Evolutionary conservation across 2,797 vertebrate species (phyloP).

Genomic region (Hemitrygon akajei): DNA sequence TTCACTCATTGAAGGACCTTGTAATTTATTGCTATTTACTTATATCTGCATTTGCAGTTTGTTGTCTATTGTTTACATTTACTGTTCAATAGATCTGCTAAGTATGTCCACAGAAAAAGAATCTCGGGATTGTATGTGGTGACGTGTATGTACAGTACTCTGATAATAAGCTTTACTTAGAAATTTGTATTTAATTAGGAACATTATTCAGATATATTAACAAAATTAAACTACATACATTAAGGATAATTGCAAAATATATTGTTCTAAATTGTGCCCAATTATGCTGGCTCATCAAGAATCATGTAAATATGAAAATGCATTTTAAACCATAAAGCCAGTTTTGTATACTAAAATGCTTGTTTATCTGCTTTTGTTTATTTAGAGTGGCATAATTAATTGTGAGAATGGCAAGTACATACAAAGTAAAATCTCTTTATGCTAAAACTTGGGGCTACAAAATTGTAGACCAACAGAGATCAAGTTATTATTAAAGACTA

Average conservation of each 20-base stretch:
- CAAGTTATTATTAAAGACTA: background rate
- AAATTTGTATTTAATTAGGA: too few species aligned
- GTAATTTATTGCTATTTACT: too few species aligned
- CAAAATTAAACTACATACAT: background rate
- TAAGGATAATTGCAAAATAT: background rate
- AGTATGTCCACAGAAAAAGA: too few species aligned
- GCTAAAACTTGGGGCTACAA: background rate
- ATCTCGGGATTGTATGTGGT: too few species aligned
- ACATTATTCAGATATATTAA: background rate
- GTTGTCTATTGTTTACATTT: too few species aligned
- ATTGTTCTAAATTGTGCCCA: background rate
- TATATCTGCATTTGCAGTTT: too few species aligned
- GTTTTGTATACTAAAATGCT: background rate
- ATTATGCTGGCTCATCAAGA: background rate
- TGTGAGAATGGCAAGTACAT: background rate
- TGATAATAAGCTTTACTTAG: too few species aligned
- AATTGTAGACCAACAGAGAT: background rate
- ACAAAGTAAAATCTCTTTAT: background rate
- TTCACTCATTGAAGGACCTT: too few species aligned
- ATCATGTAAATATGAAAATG: background rate
- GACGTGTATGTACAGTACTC: too few species aligned
- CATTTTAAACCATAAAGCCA: background rate
- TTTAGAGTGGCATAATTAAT: background rate
- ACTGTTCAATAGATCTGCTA: too few species aligned
- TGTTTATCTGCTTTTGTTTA: too few species aligned